Evolutionary conservation across 2,797 vertebrate genomes (phyloP), one percentile per base, ranked within the genome.

Genomic region (Danio kyathit): DNA sequence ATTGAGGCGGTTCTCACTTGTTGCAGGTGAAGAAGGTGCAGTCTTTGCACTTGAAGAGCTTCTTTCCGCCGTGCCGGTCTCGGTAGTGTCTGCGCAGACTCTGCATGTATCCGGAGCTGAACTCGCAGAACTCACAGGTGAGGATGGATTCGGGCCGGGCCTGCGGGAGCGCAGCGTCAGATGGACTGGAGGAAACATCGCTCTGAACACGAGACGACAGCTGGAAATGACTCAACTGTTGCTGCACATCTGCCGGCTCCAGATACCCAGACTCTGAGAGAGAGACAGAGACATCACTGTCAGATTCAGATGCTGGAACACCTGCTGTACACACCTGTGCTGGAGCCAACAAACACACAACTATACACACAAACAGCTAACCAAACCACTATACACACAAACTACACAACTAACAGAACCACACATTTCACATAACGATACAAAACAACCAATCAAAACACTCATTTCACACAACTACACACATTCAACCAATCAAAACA

Each of bases 1-100:
- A 5, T 17, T 10, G 19, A 48, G 13, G 17, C 41, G 56, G 46
- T 57, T 83, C 96, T 96, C 94, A 99, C 98, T 96, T 99, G 95
- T 96, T 96, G 94, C 97, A 98, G 86, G 97, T 99, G 90, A 98
- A 99, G 90, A 99, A 99, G 67, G 96, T 94, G 86, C 98, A 99
- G 87, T 98, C 97, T 90, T 99, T 99, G 93, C 98, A 99, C 90
- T 99, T 99, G 93, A 99, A 98, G 86, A 99, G 96, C 89, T 99
- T 99, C 89, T 99, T 99, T 74, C 98, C 97, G 0, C 96, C 97
- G 0, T 99, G 98, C 40, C 98, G 96, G 91, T 99, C 97, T 72
- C 97, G 93, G 91, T 99, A 99, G 91, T 99, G 98, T 80, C 98
- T 95, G 10, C 97, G 93, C 87, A 99, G 96, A 88, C 98, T 99